Evolutionary conservation across 2,888 invertebrate genomes (phyloP), one percentile per base, ranked within the genome.

Genomic region (Dasysyrphus tricinctus): DNA sequence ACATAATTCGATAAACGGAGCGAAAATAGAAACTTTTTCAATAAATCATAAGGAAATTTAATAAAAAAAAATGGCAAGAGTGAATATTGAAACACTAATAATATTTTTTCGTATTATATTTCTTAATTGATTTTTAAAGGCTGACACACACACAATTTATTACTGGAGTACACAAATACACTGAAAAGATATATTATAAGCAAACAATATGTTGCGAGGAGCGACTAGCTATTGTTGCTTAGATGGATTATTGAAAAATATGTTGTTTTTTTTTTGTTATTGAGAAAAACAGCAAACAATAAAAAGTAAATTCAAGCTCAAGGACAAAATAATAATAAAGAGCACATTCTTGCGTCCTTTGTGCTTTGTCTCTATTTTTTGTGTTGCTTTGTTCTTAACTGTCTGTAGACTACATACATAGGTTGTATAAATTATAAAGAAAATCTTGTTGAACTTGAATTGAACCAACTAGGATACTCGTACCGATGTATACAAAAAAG

Each of bases 81-180:
- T 70, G 70, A 76, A 57, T 74, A 79, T 63, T 70, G n/a, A 74
- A 32, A 70, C 51, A 24, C 24, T 24, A 19, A 11, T 49, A 24
- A 59, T 84, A 56, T 39, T 54, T 24, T 69, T 65, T 5, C 24
- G 24, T 24, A 24, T 19, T 19, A 9, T 42, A 19, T 12, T 34
- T 74, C 73, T 76, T 76, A 80, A 85, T 76, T 77, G 73, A 56
- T 80, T 77, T 80, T 76, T 77, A 80, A 84, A 44, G 47, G n/a
- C 59, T 29, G 3, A 32, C 16, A 14, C 3, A 24, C 19, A 61
- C 12, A 14, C n/a, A 24, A 24, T 24, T 24, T 24, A 24, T n/a
- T 44, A 44, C n/a, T n/a, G 44, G n/a, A 47, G 44, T 2, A 56
- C 32, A 61, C 44, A 57, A 8, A 81, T 34, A 19, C 44, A 47